These are phyloP conservation scores for Ascidia mentula DNA, from an alignment of 23 tunicate genomes.

Conservation along the genomic window DNA sequence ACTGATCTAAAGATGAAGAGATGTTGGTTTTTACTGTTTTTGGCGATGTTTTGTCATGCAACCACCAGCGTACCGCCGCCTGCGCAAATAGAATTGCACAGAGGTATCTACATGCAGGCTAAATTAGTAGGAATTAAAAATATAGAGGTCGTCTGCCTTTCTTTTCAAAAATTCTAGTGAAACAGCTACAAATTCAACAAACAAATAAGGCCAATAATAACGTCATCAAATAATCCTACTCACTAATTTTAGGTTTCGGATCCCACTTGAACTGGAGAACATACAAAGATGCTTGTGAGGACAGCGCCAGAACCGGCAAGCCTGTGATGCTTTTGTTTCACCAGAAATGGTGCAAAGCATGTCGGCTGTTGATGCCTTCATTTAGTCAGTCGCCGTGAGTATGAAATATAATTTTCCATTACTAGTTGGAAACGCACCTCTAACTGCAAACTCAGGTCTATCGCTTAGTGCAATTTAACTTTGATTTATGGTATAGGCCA, in stretches of 20 bases:
- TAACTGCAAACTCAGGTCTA: no score
- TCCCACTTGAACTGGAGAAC: constrained; percentile 50
- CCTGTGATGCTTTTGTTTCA: constrained; percentile 59
- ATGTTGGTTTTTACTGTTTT: neutral
- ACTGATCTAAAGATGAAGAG: neutral
- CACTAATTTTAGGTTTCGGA: constrained; percentile 33
- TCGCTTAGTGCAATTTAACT: no score
- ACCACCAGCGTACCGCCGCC: neutral
- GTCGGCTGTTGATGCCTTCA: constrained; percentile 46
- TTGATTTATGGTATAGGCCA: no score
- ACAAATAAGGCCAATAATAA: neutral
- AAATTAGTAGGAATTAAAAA: no score
- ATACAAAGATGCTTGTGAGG: constrained; percentile 29
- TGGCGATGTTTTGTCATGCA: neutral
- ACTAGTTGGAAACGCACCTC: no score
- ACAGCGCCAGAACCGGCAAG: constrained; percentile 33
- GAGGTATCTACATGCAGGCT: no score
- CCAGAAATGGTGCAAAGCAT: constrained; percentile 68
- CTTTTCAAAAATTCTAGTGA: no score
- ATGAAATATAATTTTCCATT: no score
- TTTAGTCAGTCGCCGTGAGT: constrained; percentile 44
- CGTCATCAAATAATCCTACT: neutral
- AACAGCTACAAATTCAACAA: neutral
- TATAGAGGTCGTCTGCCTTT: no score
- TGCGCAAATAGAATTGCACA: neutral